Conservation (phyloP, 2,113 vertebrate genomes). For the Bufo bufo region DNA sequence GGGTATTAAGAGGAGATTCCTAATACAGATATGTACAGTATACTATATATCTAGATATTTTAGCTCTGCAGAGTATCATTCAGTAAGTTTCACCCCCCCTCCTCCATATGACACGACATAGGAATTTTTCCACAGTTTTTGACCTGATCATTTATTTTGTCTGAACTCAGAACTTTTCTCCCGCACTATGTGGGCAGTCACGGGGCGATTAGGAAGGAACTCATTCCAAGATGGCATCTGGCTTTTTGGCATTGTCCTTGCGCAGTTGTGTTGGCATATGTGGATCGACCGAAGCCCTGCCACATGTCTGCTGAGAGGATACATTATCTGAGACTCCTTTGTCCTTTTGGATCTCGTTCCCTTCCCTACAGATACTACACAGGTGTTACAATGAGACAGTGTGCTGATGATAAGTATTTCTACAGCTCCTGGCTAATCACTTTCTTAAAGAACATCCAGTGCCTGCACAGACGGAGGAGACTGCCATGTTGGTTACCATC, state of each 20-base stretch:
- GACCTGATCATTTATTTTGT: slow-evolving; percentile 63
- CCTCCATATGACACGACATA: background rate
- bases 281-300: slow-evolving; percentile 61
- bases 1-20: too few relatives aligned
- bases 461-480: background rate
- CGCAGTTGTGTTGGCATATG: slow-evolving; percentile 64
- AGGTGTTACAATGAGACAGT: slow-evolving; percentile 19
- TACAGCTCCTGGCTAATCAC: background rate
- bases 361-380: slow-evolving; percentile 28
- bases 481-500: background rate
- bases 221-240: slow-evolving; percentile 66
- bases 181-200: slow-evolving; percentile 61
- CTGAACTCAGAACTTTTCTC: slow-evolving; percentile 62
- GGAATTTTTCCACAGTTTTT: slow-evolving; percentile 54
- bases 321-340: slow-evolving; percentile 57
- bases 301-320: slow-evolving; percentile 51
- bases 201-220: slow-evolving; percentile 62
- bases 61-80: too few relatives aligned
- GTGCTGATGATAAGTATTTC: slow-evolving; percentile 1
- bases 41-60: too few relatives aligned
- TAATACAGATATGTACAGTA: too few relatives aligned
- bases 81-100: background rate
- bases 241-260: slow-evolving; percentile 62
- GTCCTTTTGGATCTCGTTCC: slow-evolving; percentile 53
- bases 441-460: background rate